Conservation (phyloP, 2,888 invertebrate species). For the Drosophila yooni region DNA sequence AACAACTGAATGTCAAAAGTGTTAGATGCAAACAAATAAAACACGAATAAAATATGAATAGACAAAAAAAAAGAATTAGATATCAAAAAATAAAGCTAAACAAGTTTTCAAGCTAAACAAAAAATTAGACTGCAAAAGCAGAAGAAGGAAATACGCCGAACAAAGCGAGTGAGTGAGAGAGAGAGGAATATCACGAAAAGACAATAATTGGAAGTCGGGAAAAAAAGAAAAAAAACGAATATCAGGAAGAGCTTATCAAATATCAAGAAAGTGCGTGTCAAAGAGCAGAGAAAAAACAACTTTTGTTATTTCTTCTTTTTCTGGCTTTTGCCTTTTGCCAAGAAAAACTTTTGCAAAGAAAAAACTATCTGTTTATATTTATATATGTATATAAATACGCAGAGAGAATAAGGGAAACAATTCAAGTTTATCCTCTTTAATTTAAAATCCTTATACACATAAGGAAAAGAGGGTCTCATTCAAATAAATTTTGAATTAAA, state of each 20-base stretch:
- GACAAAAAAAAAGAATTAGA: conserved; percentile 18
- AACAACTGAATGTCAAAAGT: conserved; percentile 30
- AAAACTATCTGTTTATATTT: conserved; percentile 1
- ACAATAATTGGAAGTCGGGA: conserved; percentile 18
- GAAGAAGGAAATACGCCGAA: not conserved
- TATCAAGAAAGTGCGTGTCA: conserved; percentile 40
- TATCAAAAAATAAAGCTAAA: conserved; percentile 27
- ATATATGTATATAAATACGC: not conserved
- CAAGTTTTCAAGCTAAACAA: conserved; percentile 44
- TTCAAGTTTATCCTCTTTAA: not conserved
- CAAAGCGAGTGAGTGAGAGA: not conserved
- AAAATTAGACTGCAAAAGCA: conserved; percentile 23
- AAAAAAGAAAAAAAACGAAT: conserved; percentile 9
- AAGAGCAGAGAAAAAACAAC: conserved; percentile 25
- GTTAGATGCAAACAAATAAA: conserved; percentile 30
- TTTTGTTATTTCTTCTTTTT: conserved; percentile 17
- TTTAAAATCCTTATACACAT: not conserved
- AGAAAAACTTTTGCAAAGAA: conserved; percentile 14
- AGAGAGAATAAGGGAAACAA: not conserved
- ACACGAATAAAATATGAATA: conserved; percentile 29
- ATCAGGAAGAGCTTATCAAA: conserved; percentile 34
- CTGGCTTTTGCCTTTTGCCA: not conserved
- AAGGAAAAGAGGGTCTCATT: not conserved
- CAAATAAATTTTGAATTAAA: not conserved
- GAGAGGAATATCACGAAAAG: conserved; percentile 7